phyloP scores from a whole-genome alignment of 1,140 invertebrate species.

The Ctenoplectra terminalis region DNA sequence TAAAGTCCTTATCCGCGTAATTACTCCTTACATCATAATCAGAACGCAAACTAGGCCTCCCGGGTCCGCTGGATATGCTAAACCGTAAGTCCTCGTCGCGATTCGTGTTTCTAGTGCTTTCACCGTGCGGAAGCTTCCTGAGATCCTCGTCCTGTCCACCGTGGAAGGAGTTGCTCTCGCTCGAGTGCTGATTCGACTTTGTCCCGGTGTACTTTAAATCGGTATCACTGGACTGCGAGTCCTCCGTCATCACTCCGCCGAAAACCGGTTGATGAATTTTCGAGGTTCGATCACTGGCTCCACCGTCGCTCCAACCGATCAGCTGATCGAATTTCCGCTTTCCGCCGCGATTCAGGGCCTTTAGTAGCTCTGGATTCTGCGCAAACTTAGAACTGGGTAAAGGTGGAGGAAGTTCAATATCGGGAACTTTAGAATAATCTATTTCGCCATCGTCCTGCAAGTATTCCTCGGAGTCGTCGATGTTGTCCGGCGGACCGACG shows the following conservation, averaged over 20 bases:
- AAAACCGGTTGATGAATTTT: conserved; percentile 78
- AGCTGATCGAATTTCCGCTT: conserved; percentile 81
- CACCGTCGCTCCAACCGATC: conserved; percentile 78
- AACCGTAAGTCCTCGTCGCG: conserved; percentile 71
- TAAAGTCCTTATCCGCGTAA: conserved; percentile 71
- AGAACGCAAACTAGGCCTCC: conserved; percentile 61
- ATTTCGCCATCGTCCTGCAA: conserved; percentile 82
- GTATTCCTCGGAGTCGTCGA: conserved; percentile 84
- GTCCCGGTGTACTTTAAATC: conserved; percentile 70
- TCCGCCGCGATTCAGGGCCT: conserved; percentile 78
- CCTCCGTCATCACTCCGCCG: conserved; percentile 72
- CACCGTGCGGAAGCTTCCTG: conserved; percentile 51
- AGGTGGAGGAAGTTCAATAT: conserved; percentile 78
- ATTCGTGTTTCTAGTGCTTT: conserved; percentile 37
- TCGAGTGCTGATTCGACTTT: conserved; percentile 47
- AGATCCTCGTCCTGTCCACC: conserved; percentile 67
- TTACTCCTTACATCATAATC: conserved; percentile 67
- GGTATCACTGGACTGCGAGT: conserved; percentile 74
- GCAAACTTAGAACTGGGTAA: conserved; percentile 81
- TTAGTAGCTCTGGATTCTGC: conserved; percentile 80
- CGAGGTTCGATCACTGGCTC: conserved; percentile 68
- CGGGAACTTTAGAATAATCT: conserved; percentile 78
- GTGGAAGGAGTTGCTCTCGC: conserved; percentile 51
- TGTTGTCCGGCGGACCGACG: conserved; percentile 85
- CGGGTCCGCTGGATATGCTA: conserved; percentile 60